These are phyloP conservation scores for Euglossa dilemma DNA, from an alignment of 1,140 invertebrate genomes.

Conservation along the genomic window DNA sequence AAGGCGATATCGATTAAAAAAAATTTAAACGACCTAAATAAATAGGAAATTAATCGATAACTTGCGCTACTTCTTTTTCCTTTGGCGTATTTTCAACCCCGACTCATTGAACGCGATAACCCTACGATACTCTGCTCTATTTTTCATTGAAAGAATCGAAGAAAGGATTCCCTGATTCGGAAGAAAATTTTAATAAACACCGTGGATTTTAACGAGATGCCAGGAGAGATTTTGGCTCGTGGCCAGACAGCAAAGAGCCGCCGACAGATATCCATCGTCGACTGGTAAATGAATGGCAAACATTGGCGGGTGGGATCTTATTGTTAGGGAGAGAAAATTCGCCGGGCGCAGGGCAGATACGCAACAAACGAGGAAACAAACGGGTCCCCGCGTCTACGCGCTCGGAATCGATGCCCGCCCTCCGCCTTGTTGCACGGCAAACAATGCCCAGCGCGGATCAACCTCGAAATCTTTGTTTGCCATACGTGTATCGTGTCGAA, in stretches of 20 bases:
- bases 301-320: not conserved
- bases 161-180: too few species aligned
- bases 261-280: not conserved
- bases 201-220: not conserved
- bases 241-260: not conserved
- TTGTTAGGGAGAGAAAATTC: not conserved
- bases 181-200: too few species aligned
- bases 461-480: conserved; percentile 57
- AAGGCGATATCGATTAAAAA: too few species aligned
- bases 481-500: conserved; percentile 33
- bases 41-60: too few species aligned
- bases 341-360: not conserved
- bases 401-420: conserved; percentile 36
- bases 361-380: conserved; percentile 53
- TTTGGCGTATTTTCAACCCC: too few species aligned
- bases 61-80: too few species aligned
- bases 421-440: conserved; percentile 46
- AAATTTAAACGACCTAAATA: too few species aligned
- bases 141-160: too few species aligned
- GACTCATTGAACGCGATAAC: too few species aligned
- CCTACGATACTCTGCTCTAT: too few species aligned
- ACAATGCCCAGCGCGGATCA: conserved; percentile 37
- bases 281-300: not conserved
- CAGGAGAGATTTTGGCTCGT: too few species aligned
- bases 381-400: not conserved